Base-by-base conservation (phyloP, 1,140 invertebrate species). In the Bombus pyrosoma region DNA sequence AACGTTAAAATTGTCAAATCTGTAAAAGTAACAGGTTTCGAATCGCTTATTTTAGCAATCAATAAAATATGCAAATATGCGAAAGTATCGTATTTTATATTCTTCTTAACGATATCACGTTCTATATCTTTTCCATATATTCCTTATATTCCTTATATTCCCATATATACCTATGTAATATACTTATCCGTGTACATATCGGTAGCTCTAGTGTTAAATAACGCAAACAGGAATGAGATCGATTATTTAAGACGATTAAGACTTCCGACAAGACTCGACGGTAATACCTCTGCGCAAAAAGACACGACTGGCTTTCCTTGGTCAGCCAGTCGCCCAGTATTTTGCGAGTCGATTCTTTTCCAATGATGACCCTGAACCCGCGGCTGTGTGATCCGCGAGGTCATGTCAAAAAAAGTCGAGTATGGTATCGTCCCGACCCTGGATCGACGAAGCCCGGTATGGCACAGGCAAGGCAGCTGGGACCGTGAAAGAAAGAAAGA, bases 341-440 rank as follows among this genome's bases (percentile, higher is more conserved):
- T 76, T 59, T 22, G 64, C 37, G 6, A 15, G 13, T 68, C 73
- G 73, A 78, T 83, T 59, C 39, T 64, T 41, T 75, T 8, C 32
- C 75, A 47, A 43, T 28, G 71, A 57, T 81, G 88, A 69, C 88
- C 88, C 59, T 89, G 88, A 89, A 79, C 88, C 79, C 84, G 84
- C 68, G 76, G 80, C 78, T 64, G 37, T 64, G 77, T 81, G 86
- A 34, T 79, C 75, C n/a, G 34, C 64, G 83, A 43, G 87, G 66
- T 59, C 77, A 72, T 68, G 84, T 57, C 66, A 57, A 47, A 77
- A 87, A 91, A 83, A 78, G 18, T 90, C 85, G 90, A 85, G 85
- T 85, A 91, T 86, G 89, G 78, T 85, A 91, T 91, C 87, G 89
- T 87, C 87, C 83, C 86, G 90, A 83, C 87, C 88, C 81, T 91